phyloP scores from a whole-genome alignment of 2,797 vertebrate species.

The Peromyscus aztecus region DNA sequence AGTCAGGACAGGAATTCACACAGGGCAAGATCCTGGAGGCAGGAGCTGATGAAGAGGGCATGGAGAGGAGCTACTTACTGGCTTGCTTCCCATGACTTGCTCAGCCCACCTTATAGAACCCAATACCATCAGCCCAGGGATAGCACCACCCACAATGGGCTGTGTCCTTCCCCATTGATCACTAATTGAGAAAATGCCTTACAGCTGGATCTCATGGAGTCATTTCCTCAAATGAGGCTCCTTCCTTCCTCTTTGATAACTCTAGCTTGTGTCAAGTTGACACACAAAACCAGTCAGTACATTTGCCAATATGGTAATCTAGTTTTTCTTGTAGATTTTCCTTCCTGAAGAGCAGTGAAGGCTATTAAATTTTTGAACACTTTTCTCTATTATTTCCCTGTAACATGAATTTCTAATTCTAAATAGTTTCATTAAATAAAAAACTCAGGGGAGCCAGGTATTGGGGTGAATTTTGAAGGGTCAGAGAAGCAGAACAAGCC shows the following conservation, averaged over 20 bases:
- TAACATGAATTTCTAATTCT: too few relatives aligned
- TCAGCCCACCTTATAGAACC: neutral
- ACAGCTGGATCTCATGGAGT: neutral
- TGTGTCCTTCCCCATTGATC: neutral
- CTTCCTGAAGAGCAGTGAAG: neutral
- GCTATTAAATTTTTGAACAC: neutral
- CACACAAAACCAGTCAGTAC: neutral
- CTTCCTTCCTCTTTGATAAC: neutral
- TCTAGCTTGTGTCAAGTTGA: neutral
- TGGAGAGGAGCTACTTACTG: neutral
- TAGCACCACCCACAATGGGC: neutral
- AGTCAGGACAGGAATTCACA: neutral
- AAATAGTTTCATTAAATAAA: too few relatives aligned
- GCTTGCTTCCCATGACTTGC: neutral
- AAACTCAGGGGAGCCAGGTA: too few relatives aligned
- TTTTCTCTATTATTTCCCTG: neutral
- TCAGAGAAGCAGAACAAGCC: too few relatives aligned
- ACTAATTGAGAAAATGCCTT: neutral
- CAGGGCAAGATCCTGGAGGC: neutral
- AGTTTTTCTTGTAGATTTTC: slow-evolving; percentile 18
- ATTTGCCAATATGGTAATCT: neutral
- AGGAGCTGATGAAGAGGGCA: neutral
- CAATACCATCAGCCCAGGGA: neutral
- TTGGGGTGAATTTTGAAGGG: too few relatives aligned
- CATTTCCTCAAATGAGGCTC: neutral